A percentile compares a stretch with the other conserved stretches of the same genome.
These are phyloP conservation scores for Acrobasis suavella DNA, from an alignment of 2,888 invertebrate genomes.

Conservation along the genomic window DNA sequence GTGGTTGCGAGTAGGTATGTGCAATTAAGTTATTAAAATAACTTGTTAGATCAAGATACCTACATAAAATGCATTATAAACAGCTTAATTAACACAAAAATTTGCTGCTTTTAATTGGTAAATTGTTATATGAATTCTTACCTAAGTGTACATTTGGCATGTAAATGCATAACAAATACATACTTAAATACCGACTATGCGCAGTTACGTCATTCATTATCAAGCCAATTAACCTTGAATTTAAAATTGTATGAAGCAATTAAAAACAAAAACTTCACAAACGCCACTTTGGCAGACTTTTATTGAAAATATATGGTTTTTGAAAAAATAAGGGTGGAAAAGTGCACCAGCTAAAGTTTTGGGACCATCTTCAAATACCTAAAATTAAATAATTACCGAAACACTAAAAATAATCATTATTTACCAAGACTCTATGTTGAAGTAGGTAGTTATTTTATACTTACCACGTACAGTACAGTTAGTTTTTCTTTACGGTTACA, in stretches of 20 bases:
- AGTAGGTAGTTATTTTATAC: too few species aligned
- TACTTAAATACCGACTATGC: not conserved
- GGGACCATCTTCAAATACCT: too few species aligned
- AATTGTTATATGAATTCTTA: not conserved
- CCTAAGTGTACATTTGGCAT: not conserved
- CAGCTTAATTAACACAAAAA: not conserved
- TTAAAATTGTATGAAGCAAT: not conserved
- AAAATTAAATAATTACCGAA: too few species aligned
- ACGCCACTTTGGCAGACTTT: not conserved
- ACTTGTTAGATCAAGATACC: not conserved
- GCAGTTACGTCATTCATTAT: constrained; percentile 14
- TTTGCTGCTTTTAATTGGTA: not conserved
- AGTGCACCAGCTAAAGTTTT: too few species aligned
- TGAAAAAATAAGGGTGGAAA: too few species aligned
- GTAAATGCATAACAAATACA: not conserved
- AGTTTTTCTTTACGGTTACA: too few species aligned
- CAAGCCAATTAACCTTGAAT: constrained; percentile 18
- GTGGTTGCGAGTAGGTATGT: too few species aligned
- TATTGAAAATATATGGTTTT: too few species aligned
- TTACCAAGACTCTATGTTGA: too few species aligned
- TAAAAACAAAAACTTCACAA: constrained; percentile 1
- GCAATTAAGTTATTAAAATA: not conserved
- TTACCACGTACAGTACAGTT: too few species aligned
- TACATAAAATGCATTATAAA: not conserved
- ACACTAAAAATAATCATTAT: too few species aligned